A percentile compares a stretch with the other conserved stretches of the same genome.
Evolutionary conservation across 1,140 invertebrate genomes (phyloP).

Genomic region (Penaeus vannamei): DNA sequence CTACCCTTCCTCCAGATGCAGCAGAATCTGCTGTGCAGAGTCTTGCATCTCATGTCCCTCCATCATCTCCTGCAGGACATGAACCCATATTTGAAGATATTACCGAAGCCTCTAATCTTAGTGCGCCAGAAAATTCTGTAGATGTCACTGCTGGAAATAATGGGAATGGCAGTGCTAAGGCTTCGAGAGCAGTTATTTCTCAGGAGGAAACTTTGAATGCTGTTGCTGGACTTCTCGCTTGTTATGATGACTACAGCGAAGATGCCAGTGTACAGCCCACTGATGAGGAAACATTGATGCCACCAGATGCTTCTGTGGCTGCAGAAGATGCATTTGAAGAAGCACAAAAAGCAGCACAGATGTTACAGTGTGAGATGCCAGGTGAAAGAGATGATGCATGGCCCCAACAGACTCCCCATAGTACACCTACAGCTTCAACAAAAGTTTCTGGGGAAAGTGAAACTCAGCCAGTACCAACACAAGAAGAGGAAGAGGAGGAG

Average conservation of each 20-base stretch:
- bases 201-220: constrained; percentile 94
- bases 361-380: constrained; percentile 68
- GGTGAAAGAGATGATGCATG: constrained; percentile 61
- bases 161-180: constrained; percentile 69
- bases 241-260: constrained; percentile 66
- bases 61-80: constrained; percentile 37
- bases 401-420: constrained; percentile 33
- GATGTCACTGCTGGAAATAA: constrained; percentile 66
- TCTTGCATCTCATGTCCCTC: constrained; percentile 51
- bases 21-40: constrained; percentile 62
- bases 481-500: constrained; percentile 50
- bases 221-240: constrained; percentile 83
- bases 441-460: constrained; percentile 47
- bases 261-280: constrained; percentile 42
- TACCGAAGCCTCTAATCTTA: constrained; percentile 48
- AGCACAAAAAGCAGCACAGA: constrained; percentile 73
- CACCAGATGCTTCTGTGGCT: constrained; percentile 74
- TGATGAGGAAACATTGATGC: constrained; percentile 66
- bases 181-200: constrained; percentile 84
- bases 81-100: constrained; percentile 60
- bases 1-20: constrained; percentile 49
- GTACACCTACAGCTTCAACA: constrained; percentile 28
- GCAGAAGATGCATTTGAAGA: constrained; percentile 77
- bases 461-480: not conserved
- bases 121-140: constrained; percentile 62